Conservation (phyloP, 2,113 vertebrate species). For the Apteryx owenii region DNA sequence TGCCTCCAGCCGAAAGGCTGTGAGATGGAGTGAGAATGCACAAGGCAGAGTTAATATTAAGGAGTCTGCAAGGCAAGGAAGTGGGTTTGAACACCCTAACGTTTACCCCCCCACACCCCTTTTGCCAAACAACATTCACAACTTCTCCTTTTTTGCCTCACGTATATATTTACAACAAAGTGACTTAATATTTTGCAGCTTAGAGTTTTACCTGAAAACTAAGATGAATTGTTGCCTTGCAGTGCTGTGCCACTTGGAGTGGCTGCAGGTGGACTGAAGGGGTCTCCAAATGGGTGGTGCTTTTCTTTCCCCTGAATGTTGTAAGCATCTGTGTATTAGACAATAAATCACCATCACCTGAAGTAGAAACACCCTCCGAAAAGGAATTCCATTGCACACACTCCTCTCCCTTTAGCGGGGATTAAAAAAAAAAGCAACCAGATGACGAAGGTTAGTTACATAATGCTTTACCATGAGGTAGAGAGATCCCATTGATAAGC, state of each 20-base stretch:
- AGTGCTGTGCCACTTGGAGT: not conserved
- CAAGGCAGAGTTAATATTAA: not conserved
- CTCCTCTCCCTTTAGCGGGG: not conserved
- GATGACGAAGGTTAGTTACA: not conserved
- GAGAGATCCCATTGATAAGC: not conserved
- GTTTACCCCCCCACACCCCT: not conserved
- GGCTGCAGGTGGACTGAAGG: not conserved
- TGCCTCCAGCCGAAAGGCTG: not conserved
- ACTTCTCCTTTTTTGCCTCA: not conserved
- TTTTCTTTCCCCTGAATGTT: not conserved
- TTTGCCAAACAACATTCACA: not conserved
- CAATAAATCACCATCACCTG: not conserved
- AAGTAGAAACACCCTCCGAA: not conserved
- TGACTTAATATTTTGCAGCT: not conserved
- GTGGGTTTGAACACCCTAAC: not conserved
- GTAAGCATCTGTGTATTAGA: not conserved
- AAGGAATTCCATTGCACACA: not conserved
- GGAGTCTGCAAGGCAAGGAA: not conserved
- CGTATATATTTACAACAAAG: not conserved
- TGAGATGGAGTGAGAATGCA: not conserved
- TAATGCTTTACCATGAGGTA: not conserved
- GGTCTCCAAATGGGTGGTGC: not conserved
- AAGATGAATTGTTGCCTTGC: not conserved
- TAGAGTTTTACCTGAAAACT: not conserved
- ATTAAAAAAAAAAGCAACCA: not conserved